Evolutionary conservation across 2,888 invertebrate genomes (phyloP).

Genomic region (Julus scandinavius): DNA sequence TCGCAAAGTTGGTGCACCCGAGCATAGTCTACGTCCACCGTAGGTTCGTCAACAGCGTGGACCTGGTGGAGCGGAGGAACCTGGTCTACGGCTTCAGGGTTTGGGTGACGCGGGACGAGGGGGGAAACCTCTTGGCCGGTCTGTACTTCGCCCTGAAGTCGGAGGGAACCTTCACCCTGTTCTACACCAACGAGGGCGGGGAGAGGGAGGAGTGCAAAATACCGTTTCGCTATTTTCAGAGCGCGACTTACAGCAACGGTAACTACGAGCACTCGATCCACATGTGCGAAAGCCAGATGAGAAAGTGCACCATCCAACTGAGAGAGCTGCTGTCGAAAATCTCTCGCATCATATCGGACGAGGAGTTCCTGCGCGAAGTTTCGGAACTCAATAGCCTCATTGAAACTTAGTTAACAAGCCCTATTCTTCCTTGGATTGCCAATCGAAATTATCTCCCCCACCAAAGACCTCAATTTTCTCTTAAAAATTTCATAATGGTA

Average conservation of each 20-base stretch:
- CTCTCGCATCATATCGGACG: constrained; percentile 76
- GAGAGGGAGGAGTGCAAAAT: constrained; percentile 77
- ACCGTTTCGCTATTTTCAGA: constrained; percentile 75
- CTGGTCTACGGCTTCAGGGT: constrained; percentile 81
- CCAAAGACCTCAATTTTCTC: background rate
- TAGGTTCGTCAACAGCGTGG: constrained; percentile 72
- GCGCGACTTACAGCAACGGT: constrained; percentile 9
- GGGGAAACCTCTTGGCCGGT: constrained; percentile 84
- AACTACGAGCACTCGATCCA: constrained; percentile 53
- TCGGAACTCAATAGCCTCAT: constrained; percentile 76
- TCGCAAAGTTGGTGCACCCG: constrained; percentile 73
- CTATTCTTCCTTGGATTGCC: background rate
- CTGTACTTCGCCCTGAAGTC: constrained; percentile 82
- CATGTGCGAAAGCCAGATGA: constrained; percentile 36
- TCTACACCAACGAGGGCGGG: constrained; percentile 77
- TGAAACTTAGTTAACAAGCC: constrained; percentile 48
- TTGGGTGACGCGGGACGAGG: constrained; percentile 82
- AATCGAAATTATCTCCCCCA: background rate
- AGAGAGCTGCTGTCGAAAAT: constrained; percentile 74
- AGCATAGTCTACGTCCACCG: constrained; percentile 81
- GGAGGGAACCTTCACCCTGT: constrained; percentile 74
- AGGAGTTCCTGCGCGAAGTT: constrained; percentile 79
- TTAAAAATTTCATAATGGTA: background rate
- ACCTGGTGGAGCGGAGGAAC: constrained; percentile 89
- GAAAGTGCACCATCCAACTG: constrained; percentile 70